Base-by-base conservation (phyloP, 1,140 invertebrate species). In the Matsumurasca onukii region DNA sequence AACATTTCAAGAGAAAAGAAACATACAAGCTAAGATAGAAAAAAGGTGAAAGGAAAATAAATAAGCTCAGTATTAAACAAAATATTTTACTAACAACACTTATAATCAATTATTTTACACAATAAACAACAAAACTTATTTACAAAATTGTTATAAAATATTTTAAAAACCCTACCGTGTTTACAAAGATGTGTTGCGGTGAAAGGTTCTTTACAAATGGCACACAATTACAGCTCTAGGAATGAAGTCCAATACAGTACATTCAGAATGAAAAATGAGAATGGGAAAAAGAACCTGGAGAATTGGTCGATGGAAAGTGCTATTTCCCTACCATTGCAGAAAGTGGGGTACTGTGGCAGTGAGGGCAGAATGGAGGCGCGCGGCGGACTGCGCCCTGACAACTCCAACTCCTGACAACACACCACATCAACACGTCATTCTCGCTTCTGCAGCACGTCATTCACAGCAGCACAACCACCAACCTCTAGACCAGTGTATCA, bases 221-320 rank as follows among this genome's bases (percentile, higher is more conserved):
- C 49, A 51, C 49, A 59, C 25, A 5, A 9, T 29, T 29, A 59
- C 25, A 59, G 24, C 25, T 59, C 55, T 13, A 93, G 85, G 80
- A 93, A 94, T 68, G 91, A 92, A 71, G 88, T 89, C 93, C 93
- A 95, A 77, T 95, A 95, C 24, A 92, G 89, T 72, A 94, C 86
- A 76, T 95, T 94, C 20, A 95, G 83, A 73, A 94, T 89, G 73
- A 94, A 88, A 80, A 95, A 95, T 5, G 92, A 91, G 77, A 92
- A 92, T 2, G 92, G 92, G 73, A 94, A 94, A 79, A 94, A 92
- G 79, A 93, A 91, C 76, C 92, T 83, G 34, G 91, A 93, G 76
- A 92, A 87, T 76, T 92, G 89, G 80, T 94, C 92, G 73, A 94
- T 93, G 79, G 88, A 92, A 70, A 95, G 82, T 27, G 92, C 91